These are phyloP conservation scores for Netelia melanura DNA, from an alignment of 2,888 invertebrate genomes.

Conservation along the genomic window DNA sequence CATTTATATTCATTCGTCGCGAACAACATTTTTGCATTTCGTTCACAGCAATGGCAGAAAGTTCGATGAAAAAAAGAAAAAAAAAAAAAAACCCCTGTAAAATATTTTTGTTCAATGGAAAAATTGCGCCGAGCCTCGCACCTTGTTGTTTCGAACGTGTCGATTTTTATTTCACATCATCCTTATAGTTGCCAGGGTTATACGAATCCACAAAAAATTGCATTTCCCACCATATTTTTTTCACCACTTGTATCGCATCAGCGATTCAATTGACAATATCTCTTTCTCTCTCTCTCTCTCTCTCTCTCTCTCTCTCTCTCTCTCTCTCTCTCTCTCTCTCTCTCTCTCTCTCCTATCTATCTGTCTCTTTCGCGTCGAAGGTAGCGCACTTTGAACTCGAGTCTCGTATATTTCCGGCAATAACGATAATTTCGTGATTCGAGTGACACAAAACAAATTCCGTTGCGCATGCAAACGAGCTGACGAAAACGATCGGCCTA, in stretches of 20 bases:
- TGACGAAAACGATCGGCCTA: no score
- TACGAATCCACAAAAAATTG: slow-evolving; percentile 21
- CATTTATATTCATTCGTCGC: slow-evolving; percentile 19
- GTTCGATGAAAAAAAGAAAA: background rate
- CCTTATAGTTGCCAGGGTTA: background rate
- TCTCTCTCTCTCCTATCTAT: background rate
- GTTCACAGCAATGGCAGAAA: background rate
- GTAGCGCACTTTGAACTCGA: background rate
- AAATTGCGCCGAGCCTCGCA: background rate
- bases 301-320: background rate
- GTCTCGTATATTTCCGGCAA: background rate
- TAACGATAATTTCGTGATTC: no score
- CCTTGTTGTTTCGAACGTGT: slow-evolving; percentile 3
- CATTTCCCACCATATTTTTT: slow-evolving; percentile 14
- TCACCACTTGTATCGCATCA: slow-evolving; percentile 8
- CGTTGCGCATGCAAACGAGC: no score
- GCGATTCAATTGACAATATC: slow-evolving; percentile 8
- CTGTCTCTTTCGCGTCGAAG: background rate
- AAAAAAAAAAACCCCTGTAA: background rate
- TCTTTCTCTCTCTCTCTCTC: background rate
- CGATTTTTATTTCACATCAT: background rate
- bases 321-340: no score
- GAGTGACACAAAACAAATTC: no score
- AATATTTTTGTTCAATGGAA: background rate
- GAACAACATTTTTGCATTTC: slow-evolving; percentile 23